These are phyloP conservation scores for Tenthredo distinguenda DNA, from an alignment of 2,888 invertebrate genomes.

Conservation along the genomic window DNA sequence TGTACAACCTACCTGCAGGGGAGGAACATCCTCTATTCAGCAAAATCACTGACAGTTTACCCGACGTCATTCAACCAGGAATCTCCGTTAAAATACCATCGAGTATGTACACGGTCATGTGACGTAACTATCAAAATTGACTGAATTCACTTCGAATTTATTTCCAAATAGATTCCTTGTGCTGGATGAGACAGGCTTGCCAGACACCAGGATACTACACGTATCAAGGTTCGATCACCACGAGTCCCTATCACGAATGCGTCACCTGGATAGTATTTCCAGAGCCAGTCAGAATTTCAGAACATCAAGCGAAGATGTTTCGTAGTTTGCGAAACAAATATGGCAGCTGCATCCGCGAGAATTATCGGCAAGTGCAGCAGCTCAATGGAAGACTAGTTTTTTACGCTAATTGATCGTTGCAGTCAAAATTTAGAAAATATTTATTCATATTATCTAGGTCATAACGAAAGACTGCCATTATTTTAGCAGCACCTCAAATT, in stretches of 20 bases:
- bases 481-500: neutral
- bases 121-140: neutral
- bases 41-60: slow-evolving; percentile 63
- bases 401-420: slow-evolving; percentile 12
- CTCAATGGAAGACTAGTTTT: slow-evolving; percentile 42
- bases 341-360: slow-evolving; percentile 37
- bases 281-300: slow-evolving; percentile 61
- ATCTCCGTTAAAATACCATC: slow-evolving; percentile 54
- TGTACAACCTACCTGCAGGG: slow-evolving; percentile 52
- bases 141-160: neutral
- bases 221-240: slow-evolving; percentile 67
- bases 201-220: slow-evolving; percentile 66
- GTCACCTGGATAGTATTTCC: slow-evolving; percentile 71
- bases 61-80: slow-evolving; percentile 58
- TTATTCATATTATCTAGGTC: neutral
- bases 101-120: slow-evolving; percentile 51
- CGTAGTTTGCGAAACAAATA: slow-evolving; percentile 30
- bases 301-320: slow-evolving; percentile 63
- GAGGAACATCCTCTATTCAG: slow-evolving; percentile 65
- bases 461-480: slow-evolving; percentile 4
- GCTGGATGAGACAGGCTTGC: slow-evolving; percentile 68
- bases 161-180: slow-evolving; percentile 63
- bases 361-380: slow-evolving; percentile 31
- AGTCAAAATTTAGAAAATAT: neutral
- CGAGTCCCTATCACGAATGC: slow-evolving; percentile 61